phyloP scores from a whole-genome alignment of 1,140 invertebrate genomes.

The Drosophila mayri region DNA sequence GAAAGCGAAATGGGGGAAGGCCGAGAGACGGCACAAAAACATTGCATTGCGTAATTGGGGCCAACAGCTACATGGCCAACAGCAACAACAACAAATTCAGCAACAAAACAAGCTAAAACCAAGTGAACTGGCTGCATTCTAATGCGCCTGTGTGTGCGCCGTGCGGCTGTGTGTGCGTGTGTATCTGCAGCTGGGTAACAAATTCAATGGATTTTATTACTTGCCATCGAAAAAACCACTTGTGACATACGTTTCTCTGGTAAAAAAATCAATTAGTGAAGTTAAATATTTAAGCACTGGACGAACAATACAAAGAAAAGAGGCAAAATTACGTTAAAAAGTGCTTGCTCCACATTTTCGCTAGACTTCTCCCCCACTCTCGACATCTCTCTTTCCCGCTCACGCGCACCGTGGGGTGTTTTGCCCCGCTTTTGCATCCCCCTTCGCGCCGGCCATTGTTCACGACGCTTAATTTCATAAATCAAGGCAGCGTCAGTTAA shows the following conservation, averaged over 20 bases:
- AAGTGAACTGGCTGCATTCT: conserved; percentile 59
- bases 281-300: conserved; percentile 28
- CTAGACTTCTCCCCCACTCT: conserved; percentile 22
- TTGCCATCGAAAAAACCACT: conserved; percentile 59
- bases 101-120: conserved; percentile 35
- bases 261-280: conserved; percentile 70
- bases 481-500: conserved; percentile 58
- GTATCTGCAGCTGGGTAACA: conserved; percentile 54
- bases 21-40: conserved; percentile 45
- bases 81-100: conserved; percentile 48
- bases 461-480: conserved; percentile 49
- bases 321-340: conserved; percentile 42
- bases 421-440: conserved; percentile 19
- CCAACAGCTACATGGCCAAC: conserved; percentile 31
- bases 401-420: conserved; percentile 46
- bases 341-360: conserved; percentile 52
- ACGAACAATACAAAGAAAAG: conserved; percentile 23
- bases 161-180: conserved; percentile 34
- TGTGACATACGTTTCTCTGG: conserved; percentile 42
- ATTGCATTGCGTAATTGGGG: conserved; percentile 73
- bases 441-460: conserved; percentile 4
- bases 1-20: conserved; percentile 15
- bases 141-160: conserved; percentile 43
- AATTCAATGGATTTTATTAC: conserved; percentile 44
- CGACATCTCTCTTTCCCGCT: conserved; percentile 14